Percentiles rank a stretch among this genome's conserved stretches.
Evolutionary conservation across 2,888 invertebrate species (phyloP).

Genomic region (Lepidochrysops patricia): DNA sequence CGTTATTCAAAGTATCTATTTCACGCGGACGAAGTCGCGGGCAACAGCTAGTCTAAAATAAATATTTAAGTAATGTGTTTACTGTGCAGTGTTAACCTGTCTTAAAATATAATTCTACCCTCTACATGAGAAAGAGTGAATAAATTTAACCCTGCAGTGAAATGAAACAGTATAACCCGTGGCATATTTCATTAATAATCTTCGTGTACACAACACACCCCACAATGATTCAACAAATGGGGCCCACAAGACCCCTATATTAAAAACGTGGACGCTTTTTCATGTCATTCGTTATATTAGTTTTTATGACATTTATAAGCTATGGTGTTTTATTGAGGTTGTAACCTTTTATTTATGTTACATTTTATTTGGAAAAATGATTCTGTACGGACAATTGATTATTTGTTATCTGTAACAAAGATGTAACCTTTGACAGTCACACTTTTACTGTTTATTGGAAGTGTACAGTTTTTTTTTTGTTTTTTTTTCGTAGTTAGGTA

Average conservation of each 20-base stretch:
- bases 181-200: conserved; percentile 61
- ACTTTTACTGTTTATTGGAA: background rate
- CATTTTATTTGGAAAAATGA: background rate
- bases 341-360: background rate
- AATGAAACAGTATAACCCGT: conserved; percentile 32
- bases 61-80: background rate
- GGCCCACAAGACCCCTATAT: conserved; percentile 39
- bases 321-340: conserved; percentile 10
- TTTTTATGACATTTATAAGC: conserved; percentile 22
- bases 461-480: too few relatives aligned
- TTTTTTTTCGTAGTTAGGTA: too few relatives aligned
- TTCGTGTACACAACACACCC: conserved; percentile 41
- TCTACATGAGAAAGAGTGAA: conserved; percentile 20
- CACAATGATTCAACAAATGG: conserved; percentile 39
- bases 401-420: too few relatives aligned
- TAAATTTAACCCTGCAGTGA: conserved; percentile 45
- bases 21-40: too few relatives aligned
- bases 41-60: too few relatives aligned
- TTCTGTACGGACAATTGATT: background rate
- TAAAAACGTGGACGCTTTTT: background rate
- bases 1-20: too few relatives aligned
- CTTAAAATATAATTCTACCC: background rate
- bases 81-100: background rate
- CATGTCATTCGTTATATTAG: conserved; percentile 24
- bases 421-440: background rate